Evolutionary conservation across 1,140 invertebrate genomes (phyloP).

Genomic region (Hylyphantes graminicola): DNA sequence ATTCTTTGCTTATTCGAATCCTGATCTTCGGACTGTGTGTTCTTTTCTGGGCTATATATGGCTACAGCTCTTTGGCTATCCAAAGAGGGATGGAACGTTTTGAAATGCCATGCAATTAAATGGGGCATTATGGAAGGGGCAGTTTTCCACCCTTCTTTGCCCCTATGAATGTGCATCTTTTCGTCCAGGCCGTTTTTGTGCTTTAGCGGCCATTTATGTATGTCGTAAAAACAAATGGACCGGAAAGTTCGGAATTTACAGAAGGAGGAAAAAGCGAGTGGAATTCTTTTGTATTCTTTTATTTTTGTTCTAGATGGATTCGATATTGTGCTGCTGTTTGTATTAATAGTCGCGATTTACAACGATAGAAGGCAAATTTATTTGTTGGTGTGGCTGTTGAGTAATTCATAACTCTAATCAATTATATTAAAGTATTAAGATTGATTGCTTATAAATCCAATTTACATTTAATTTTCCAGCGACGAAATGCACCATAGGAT

Average conservation of each 20-base stretch:
- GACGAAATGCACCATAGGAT: no score
- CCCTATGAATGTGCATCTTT: slow-evolving; percentile 21
- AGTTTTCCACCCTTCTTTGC: background rate
- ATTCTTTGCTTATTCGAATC: no score
- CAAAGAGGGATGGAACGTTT: slow-evolving; percentile 24
- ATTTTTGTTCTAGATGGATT: background rate
- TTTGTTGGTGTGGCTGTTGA: no score
- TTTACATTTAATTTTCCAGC: no score
- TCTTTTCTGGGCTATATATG: no score
- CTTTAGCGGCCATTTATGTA: slow-evolving; percentile 57
- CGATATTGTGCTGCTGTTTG: background rate
- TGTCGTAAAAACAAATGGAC: slow-evolving; percentile 60
- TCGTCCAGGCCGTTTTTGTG: slow-evolving; percentile 33
- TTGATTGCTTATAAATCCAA: no score
- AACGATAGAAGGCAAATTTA: no score
- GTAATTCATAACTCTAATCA: no score
- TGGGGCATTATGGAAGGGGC: slow-evolving; percentile 51
- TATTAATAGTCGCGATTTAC: background rate
- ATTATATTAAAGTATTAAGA: no score
- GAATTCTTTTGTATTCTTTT: slow-evolving; percentile 39
- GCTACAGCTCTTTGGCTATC: background rate
- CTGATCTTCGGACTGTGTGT: no score
- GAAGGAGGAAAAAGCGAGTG: slow-evolving; percentile 41
- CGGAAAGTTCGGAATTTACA: slow-evolving; percentile 51
- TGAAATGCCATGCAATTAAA: slow-evolving; percentile 60